These are phyloP conservation scores for Zaprionus inermis DNA, from an alignment of 1,140 invertebrate species.

Conservation along the genomic window DNA sequence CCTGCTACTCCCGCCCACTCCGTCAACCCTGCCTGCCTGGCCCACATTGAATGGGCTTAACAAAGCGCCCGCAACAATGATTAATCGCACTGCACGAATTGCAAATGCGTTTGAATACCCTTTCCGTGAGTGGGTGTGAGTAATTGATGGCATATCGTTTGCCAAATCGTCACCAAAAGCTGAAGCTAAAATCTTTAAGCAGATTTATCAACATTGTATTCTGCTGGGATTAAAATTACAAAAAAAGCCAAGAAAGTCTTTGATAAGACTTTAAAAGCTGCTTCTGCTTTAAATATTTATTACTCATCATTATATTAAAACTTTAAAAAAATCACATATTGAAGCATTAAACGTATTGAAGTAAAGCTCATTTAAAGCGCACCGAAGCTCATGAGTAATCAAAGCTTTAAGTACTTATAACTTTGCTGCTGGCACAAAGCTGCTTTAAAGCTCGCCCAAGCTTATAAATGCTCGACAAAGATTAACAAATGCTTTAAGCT, in stretches of 20 bases:
- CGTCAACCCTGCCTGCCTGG: not conserved
- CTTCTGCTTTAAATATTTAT: too few relatives aligned
- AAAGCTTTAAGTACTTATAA: not conserved
- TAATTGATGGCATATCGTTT: slow-evolving; percentile 24
- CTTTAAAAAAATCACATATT: too few relatives aligned
- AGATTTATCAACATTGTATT: slow-evolving; percentile 10
- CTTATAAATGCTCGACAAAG: not conserved
- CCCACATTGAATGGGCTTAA: slow-evolving; percentile 15
- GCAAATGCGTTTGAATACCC: slow-evolving; percentile 60
- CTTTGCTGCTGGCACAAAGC: not conserved
- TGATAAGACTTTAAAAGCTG: not conserved
- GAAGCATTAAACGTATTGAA: too few relatives aligned
- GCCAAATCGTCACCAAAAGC: slow-evolving; percentile 2
- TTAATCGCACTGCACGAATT: slow-evolving; percentile 64
- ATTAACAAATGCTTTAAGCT: not conserved
- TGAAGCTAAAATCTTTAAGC: not conserved
- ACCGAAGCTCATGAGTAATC: not conserved
- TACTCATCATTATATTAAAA: too few relatives aligned
- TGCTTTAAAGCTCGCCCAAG: not conserved
- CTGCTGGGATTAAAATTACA: not conserved
- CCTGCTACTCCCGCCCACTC: not conserved
- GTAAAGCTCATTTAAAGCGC: not conserved
- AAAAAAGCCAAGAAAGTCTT: not conserved
- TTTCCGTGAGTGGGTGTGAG: slow-evolving; percentile 33
- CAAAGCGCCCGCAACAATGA: slow-evolving; percentile 60